Conservation (phyloP, 2,113 vertebrate genomes). For the Mohoua ochrocephala region DNA sequence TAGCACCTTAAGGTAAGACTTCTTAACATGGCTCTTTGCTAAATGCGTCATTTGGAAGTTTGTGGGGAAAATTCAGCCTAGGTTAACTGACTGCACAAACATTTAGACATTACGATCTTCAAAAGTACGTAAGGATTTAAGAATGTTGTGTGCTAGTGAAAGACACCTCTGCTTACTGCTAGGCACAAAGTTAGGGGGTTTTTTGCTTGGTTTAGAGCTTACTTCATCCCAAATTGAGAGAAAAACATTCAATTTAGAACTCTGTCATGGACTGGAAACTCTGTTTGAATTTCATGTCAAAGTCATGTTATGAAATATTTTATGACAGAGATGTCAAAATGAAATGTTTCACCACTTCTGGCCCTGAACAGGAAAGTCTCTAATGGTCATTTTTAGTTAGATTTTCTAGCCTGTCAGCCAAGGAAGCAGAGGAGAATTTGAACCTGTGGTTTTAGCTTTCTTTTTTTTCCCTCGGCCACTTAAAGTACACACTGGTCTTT, state of each 20-base stretch:
- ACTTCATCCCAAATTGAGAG: background rate
- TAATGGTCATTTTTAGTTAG: background rate
- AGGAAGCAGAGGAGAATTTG: background rate
- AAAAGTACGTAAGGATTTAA: background rate
- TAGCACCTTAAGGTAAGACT: conserved; percentile 22
- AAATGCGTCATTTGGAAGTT: background rate
- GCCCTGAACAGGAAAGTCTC: background rate
- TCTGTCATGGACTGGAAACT: background rate
- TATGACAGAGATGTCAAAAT: background rate
- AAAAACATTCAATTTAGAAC: background rate
- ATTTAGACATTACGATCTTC: background rate
- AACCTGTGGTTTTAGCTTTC: background rate
- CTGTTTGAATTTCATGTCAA: background rate
- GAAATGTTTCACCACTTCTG: background rate
- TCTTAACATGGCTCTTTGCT: background rate
- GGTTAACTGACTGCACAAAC: background rate
- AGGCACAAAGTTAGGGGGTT: background rate
- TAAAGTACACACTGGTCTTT: background rate
- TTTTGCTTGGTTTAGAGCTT: background rate
- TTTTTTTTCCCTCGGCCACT: background rate
- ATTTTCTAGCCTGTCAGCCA: background rate
- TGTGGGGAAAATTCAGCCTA: background rate
- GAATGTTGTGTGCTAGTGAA: background rate
- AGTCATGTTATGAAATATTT: background rate
- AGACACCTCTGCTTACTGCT: background rate